Evolutionary conservation across 1,140 invertebrate species (phyloP).

Genomic region (Trichonephila clavipes): DNA sequence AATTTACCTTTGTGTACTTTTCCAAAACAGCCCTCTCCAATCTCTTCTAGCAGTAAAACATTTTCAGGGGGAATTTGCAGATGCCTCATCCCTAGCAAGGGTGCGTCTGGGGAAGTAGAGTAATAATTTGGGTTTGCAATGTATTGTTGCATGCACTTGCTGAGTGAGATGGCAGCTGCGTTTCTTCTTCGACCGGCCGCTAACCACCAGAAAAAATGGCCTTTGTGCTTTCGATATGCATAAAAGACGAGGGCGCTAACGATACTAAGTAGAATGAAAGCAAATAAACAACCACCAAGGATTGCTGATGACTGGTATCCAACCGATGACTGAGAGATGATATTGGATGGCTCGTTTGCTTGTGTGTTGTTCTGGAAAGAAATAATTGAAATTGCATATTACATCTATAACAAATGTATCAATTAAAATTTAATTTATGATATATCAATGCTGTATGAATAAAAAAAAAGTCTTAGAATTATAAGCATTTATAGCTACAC

Average conservation of each 20-base stretch:
- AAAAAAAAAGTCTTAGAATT: too few species aligned
- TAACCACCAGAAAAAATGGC: not conserved
- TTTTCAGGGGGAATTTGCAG: constrained; percentile 83
- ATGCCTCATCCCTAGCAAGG: constrained; percentile 29
- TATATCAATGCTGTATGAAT: too few species aligned
- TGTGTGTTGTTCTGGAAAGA: constrained; percentile 11
- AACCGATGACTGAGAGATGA: not conserved
- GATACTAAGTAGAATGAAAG: not conserved
- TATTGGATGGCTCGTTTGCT: not conserved
- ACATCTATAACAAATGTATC: too few species aligned
- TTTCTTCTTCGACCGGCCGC: not conserved
- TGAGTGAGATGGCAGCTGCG: constrained; percentile 53
- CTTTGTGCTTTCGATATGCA: not conserved
- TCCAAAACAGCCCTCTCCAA: constrained; percentile 95
- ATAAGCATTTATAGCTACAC: too few species aligned
- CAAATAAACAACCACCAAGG: not conserved
- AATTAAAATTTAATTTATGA: too few species aligned
- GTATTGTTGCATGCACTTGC: constrained; percentile 77
- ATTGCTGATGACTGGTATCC: not conserved
- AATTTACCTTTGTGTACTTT: constrained; percentile 91
- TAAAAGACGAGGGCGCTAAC: not conserved
- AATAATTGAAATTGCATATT: too few species aligned
- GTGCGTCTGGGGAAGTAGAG: constrained; percentile 62
- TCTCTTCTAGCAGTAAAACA: constrained; percentile 87
- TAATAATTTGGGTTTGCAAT: constrained; percentile 78